phyloP scores from a whole-genome alignment of 2,113 vertebrate species.

The Carettochelys insculpta region DNA sequence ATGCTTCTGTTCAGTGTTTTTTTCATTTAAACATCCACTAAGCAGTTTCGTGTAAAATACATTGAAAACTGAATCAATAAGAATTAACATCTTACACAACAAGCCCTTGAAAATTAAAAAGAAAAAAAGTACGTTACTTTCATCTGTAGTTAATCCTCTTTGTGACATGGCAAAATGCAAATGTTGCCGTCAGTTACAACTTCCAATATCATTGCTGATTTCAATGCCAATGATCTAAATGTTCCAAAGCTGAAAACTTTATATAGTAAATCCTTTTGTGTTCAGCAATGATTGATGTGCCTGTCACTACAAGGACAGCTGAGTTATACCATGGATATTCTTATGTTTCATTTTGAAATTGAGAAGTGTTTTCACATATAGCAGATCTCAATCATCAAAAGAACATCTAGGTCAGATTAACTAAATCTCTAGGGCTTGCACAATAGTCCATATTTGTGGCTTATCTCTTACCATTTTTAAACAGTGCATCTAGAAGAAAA shows the following conservation, averaged over 20 bases:
- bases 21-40: background rate
- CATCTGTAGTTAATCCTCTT: constrained; percentile 88
- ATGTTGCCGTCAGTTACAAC: constrained; percentile 79
- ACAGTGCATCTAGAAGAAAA: constrained; percentile 60
- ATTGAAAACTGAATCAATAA: constrained; percentile 54
- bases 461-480: constrained; percentile 82
- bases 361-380: constrained; percentile 80
- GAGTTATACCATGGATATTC: constrained; percentile 70
- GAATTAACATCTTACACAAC: constrained; percentile 72
- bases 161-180: constrained; percentile 81
- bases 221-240: constrained; percentile 80
- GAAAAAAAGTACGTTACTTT: constrained; percentile 78
- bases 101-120: constrained; percentile 66
- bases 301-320: constrained; percentile 75
- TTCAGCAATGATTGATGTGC: constrained; percentile 76
- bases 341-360: constrained; percentile 81
- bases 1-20: background rate
- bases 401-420: constrained; percentile 90
- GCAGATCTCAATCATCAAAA: constrained; percentile 85
- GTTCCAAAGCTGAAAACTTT: constrained; percentile 78
- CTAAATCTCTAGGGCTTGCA: constrained; percentile 80
- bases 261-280: constrained; percentile 80
- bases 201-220: constrained; percentile 78
- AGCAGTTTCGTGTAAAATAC: constrained; percentile 36
- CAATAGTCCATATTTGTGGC: constrained; percentile 75